Base-by-base conservation (phyloP, 1,140 invertebrate genomes). In the Drosophila ironensis region DNA sequence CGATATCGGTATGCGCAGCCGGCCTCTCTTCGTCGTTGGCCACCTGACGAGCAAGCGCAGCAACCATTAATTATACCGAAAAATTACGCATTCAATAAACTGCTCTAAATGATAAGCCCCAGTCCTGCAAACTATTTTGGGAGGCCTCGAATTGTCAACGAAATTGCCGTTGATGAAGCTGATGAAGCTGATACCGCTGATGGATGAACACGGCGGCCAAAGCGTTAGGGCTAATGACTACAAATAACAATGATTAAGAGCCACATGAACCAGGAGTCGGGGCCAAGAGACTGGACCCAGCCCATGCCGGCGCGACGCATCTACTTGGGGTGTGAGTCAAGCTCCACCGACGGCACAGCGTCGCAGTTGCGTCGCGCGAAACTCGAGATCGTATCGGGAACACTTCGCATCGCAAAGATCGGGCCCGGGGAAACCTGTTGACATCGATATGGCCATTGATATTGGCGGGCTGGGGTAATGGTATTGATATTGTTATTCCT, bases 181-280 rank as follows among this genome's bases (percentile, higher is more conserved):
- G 42, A 73, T 44, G 69, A 63, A 61, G 44, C 33, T 40, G 42
- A 73, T 44, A n/a, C n/a, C n/a, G 44, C 33, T 40, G 42, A 73
- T 44, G 69, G 69, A 61, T 84, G 84, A 84, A 70, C 86, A 70
- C 78, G 74, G 78, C 80, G 80, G 78, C 78, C 72, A 59, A 61
- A 56, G 57, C 51, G 46, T 56, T 54, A 69, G 60, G 63, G 45
- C 80, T 84, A 84, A 84, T 84, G 78, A 70, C 71, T 67, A 47
- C 56, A 86, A 84, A 84, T 84, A 86, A 84, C 78, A 84, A 84
- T 84, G 78, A 84, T 84, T 84, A 84, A 84, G 70, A 61, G 63
- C 51, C 54, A 57, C 52, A 51, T 67, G 35, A 63, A 35, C 25
- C 41, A n/a, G 30, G 46, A 27, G 25, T 33, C 25, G 14, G 25